Evolutionary conservation across 2,888 invertebrate species (phyloP).

Genomic region (Xanthorhoe spadicearia): DNA sequence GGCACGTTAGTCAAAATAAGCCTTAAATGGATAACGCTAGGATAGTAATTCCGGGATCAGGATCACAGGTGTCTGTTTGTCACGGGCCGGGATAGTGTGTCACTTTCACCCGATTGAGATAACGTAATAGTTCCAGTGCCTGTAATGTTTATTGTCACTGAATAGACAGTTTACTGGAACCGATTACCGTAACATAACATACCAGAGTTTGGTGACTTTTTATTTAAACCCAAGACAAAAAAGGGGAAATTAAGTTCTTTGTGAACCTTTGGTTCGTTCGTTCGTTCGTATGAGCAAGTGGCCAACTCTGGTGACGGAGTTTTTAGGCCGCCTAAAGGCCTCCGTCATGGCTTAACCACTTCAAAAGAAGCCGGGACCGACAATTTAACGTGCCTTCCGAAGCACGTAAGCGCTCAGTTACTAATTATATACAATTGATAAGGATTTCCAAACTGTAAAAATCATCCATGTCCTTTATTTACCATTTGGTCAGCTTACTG

Average conservation of each 20-base stretch:
- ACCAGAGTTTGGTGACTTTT: not conserved
- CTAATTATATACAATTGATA: no score
- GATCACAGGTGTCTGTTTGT: constrained; percentile 50
- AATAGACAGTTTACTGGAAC: not conserved
- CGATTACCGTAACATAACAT: not conserved
- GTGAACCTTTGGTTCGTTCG: no score
- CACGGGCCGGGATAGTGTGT: constrained; percentile 45
- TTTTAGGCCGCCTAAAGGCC: no score
- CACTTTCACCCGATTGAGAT: constrained; percentile 56
- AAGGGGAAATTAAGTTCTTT: not conserved
- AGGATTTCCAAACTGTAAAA: no score
- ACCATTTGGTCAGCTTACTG: not conserved
- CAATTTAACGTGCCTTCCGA: no score
- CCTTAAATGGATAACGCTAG: constrained; percentile 17
- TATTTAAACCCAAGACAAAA: not conserved
- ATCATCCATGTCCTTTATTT: no score
- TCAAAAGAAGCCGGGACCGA: no score
- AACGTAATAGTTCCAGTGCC: constrained; percentile 46
- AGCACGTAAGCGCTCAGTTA: no score
- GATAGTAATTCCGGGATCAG: constrained; percentile 21
- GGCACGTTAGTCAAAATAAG: constrained; percentile 24
- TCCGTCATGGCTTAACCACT: no score
- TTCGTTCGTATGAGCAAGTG: no score
- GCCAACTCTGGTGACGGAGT: no score
- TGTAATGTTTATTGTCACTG: constrained; percentile 29